Evolutionary conservation across 1,140 invertebrate genomes (phyloP).

Genomic region (Trichogramma pretiosum): DNA sequence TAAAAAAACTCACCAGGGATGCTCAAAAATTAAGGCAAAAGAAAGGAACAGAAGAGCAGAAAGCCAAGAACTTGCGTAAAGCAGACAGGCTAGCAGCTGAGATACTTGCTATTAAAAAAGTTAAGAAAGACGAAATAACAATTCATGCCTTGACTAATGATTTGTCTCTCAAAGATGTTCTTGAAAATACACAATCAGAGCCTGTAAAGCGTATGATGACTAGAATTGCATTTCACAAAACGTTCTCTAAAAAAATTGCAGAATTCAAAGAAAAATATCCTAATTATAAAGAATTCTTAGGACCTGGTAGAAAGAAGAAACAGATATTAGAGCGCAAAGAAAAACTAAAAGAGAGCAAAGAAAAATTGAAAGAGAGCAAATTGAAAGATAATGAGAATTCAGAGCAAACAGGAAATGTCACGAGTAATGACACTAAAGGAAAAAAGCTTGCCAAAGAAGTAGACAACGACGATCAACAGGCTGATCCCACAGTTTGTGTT

Average conservation of each 20-base stretch:
- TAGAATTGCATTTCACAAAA: constrained; percentile 26
- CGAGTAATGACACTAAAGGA: not conserved
- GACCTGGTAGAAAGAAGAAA: constrained; percentile 19
- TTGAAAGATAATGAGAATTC: not conserved
- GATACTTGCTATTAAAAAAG: constrained; percentile 27
- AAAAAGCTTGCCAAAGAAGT: too few relatives aligned
- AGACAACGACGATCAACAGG: too few relatives aligned
- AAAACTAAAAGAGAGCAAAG: constrained; percentile 11
- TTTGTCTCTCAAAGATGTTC: constrained; percentile 21
- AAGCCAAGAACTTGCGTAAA: constrained; percentile 29
- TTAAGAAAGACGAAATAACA: constrained; percentile 36
- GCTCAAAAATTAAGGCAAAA: constrained; percentile 25
- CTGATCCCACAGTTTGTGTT: too few relatives aligned
- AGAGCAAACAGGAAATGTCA: not conserved
- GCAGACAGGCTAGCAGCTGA: constrained; percentile 29
- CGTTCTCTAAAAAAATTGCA: constrained; percentile 23
- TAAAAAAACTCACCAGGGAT: constrained; percentile 32
- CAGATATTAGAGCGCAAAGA: constrained; percentile 15
- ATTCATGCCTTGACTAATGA: constrained; percentile 31
- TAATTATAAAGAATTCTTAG: constrained; percentile 25
- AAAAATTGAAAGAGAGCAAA: constrained; percentile 2
- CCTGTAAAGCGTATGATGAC: constrained; percentile 23
- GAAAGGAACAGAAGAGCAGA: constrained; percentile 28
- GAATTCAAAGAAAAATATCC: constrained; percentile 36
- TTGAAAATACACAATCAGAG: constrained; percentile 21